Percentiles rank a stretch among this genome's conserved stretches.
These are phyloP conservation scores for Brachionichthys hirsutus DNA, from an alignment of 2,113 vertebrate species.

Conservation along the genomic window DNA sequence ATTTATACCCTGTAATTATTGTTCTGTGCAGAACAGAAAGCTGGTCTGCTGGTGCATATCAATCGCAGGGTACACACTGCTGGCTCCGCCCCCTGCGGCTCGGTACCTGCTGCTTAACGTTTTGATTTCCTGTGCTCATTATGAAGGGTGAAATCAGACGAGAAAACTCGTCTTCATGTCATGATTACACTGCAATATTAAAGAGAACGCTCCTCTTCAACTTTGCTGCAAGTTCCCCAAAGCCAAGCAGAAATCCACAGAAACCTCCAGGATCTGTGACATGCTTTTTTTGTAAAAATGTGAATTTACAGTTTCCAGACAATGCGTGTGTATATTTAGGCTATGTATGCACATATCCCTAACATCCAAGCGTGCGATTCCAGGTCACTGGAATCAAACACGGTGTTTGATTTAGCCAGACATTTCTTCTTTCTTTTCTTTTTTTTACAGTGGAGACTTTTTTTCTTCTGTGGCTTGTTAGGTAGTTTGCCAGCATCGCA, in stretches of 20 bases:
- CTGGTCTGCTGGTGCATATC: slow-evolving; percentile 24
- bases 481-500: slow-evolving; percentile 49
- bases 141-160: slow-evolving; percentile 62
- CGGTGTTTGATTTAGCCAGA: background rate
- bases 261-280: no score
- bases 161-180: slow-evolving; percentile 51
- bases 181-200: slow-evolving; percentile 48
- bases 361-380: background rate
- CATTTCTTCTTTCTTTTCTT: slow-evolving; percentile 13
- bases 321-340: background rate
- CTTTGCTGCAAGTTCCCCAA: background rate
- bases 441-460: slow-evolving; percentile 29
- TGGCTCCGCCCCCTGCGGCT: slow-evolving; percentile 18
- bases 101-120: slow-evolving; percentile 48
- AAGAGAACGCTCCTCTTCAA: slow-evolving; percentile 24
- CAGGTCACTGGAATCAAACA: background rate
- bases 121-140: slow-evolving; percentile 60
- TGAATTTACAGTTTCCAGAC: background rate
- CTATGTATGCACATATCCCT: no score
- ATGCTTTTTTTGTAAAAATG: background rate
- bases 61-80: slow-evolving; percentile 17
- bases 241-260: background rate
- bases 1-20: slow-evolving; percentile 23
- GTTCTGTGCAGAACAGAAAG: slow-evolving; percentile 20
- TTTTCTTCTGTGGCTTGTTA: slow-evolving; percentile 49